Evolutionary conservation across 1,140 invertebrate genomes (phyloP).

Genomic region (Drosophila punjabiensis): DNA sequence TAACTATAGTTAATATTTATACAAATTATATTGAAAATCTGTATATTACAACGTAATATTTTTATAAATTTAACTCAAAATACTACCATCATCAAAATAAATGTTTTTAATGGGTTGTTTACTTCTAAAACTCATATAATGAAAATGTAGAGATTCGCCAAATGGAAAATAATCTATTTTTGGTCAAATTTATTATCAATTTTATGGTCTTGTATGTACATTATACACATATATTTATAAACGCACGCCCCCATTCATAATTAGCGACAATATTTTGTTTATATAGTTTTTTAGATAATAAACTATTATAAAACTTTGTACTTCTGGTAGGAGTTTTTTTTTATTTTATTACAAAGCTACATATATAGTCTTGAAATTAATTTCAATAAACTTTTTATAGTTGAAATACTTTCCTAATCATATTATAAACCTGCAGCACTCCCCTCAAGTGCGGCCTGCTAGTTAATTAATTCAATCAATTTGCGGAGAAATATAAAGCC

Average conservation of each 20-base stretch:
- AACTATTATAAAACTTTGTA: background rate
- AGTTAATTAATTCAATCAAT: slow-evolving; percentile 10
- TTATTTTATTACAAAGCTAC: too few relatives aligned
- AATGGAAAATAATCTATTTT: background rate
- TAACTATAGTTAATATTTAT: background rate
- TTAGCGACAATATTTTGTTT: background rate
- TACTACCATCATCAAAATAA: background rate
- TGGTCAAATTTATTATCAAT: background rate
- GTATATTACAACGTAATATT: background rate
- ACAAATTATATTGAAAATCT: background rate
- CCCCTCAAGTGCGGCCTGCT: slow-evolving; percentile 6
- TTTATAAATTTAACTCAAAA: background rate
- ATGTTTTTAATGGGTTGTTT: background rate
- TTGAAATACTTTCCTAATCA: slow-evolving; percentile 6
- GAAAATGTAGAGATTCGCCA: background rate
- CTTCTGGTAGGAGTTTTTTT: too few relatives aligned
- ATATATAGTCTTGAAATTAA: background rate
- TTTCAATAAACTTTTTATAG: background rate
- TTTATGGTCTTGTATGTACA: background rate
- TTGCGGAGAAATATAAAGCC: background rate
- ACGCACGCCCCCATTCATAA: background rate
- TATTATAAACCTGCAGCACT: slow-evolving; percentile 1
- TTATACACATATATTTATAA: too few relatives aligned
- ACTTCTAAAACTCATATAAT: background rate
- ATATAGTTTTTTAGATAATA: background rate